Conservation (phyloP, 1,140 invertebrate species). For the Elymnias hypermnestra region DNA sequence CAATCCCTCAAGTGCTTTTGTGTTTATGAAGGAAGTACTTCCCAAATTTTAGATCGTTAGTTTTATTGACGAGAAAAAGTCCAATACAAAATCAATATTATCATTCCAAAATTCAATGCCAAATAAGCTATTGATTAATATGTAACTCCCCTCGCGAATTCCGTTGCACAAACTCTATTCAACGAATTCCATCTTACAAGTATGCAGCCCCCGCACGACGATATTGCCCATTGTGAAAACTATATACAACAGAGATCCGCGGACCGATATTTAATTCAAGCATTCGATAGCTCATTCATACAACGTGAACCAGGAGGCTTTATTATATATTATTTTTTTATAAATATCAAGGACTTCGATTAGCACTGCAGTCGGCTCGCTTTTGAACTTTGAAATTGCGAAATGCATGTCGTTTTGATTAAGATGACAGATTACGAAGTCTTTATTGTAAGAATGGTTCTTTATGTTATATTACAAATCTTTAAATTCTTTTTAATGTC, state of each 20-base stretch:
- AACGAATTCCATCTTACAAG: slow-evolving; percentile 37
- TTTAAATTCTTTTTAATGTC: too few relatives aligned
- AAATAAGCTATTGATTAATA: slow-evolving; percentile 24
- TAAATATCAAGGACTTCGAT: slow-evolving; percentile 57
- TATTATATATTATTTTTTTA: too few relatives aligned
- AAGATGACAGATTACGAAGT: slow-evolving; percentile 40
- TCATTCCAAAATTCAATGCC: slow-evolving; percentile 33
- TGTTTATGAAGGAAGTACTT: too few relatives aligned
- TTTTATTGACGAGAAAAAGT: neutral
- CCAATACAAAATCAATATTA: slow-evolving; percentile 31
- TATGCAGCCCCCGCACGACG: slow-evolving; percentile 44
- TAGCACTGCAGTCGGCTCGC: slow-evolving; percentile 58
- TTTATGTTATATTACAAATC: slow-evolving; percentile 21
- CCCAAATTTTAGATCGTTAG: too few relatives aligned
- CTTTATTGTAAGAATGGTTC: slow-evolving; percentile 27
- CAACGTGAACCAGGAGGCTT: slow-evolving; percentile 38
- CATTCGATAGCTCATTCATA: slow-evolving; percentile 43
- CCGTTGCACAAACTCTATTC: slow-evolving; percentile 40
- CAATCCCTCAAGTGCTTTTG: too few relatives aligned
- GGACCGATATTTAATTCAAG: slow-evolving; percentile 56
- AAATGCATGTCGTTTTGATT: slow-evolving; percentile 20
- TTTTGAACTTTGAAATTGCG: slow-evolving; percentile 57
- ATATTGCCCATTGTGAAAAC: slow-evolving; percentile 46
- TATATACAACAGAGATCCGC: slow-evolving; percentile 67
- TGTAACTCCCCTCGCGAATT: slow-evolving; percentile 35